Percentiles rank a stretch among this genome's conserved stretches.
Conservation (phyloP, 1,140 invertebrate genomes). For the Drosophila takahashii region DNA sequence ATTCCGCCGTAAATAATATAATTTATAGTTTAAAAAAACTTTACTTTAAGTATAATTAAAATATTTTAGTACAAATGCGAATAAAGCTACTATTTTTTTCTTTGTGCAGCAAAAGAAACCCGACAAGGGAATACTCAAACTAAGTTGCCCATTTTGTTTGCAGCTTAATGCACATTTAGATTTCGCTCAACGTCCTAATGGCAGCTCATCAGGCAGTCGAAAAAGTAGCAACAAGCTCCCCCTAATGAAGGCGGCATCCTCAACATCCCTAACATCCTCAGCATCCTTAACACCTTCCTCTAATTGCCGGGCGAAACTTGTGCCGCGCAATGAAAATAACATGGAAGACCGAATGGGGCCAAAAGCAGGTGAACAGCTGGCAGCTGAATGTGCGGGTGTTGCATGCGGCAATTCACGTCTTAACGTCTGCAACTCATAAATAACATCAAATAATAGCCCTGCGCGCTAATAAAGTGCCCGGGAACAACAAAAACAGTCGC, state of each 20-base stretch:
- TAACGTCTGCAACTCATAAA: conserved; percentile 65
- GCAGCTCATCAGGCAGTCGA: conserved; percentile 51
- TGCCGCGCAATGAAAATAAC: conserved; percentile 55
- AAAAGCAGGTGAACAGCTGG: conserved; percentile 18
- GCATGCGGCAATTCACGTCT: conserved; percentile 36
- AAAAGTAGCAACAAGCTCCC: conserved; percentile 22
- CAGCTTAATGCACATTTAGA: conserved; percentile 60
- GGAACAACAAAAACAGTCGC: conserved; percentile 29
- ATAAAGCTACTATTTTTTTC: neutral
- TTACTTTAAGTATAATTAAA: neutral
- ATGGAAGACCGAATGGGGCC: conserved; percentile 38
- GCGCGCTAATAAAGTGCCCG: conserved; percentile 63
- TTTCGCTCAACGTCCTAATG: conserved; percentile 62
- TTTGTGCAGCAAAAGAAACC: conserved; percentile 6
- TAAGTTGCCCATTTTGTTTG: conserved; percentile 56
- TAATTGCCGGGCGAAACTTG: conserved; percentile 60
- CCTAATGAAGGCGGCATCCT: conserved; percentile 36
- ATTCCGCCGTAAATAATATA: too few species aligned
- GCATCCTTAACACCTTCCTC: conserved; percentile 54
- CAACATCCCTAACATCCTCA: conserved; percentile 5
- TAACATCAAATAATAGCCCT: conserved; percentile 67
- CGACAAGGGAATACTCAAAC: conserved; percentile 17
- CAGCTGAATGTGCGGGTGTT: conserved; percentile 2
- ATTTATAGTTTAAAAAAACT: neutral
- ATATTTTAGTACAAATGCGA: too few species aligned